These are phyloP conservation scores for Bombus waltoni DNA, from an alignment of 1,140 invertebrate species.

Conservation along the genomic window DNA sequence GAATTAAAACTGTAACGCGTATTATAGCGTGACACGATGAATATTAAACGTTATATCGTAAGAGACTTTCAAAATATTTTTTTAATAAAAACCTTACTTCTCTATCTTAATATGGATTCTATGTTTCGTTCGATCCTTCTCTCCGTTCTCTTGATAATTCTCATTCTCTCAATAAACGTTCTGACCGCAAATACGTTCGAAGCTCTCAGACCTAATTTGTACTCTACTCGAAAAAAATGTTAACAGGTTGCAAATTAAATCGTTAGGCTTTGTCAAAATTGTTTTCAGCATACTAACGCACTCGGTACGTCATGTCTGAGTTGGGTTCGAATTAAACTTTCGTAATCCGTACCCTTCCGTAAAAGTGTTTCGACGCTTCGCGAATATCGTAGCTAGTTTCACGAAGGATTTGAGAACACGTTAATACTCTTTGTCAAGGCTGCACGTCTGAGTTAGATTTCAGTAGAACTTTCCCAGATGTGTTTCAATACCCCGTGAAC, in stretches of 20 bases:
- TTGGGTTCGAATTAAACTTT: not conserved
- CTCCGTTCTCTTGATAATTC: too few relatives aligned
- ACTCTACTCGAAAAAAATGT: not conserved
- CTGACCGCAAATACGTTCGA: not conserved
- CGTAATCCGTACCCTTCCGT: not conserved
- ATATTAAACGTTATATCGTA: too few relatives aligned
- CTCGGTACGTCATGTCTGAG: not conserved
- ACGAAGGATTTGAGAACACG: constrained; percentile 10
- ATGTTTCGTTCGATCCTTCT: too few relatives aligned
- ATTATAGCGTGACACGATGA: too few relatives aligned
- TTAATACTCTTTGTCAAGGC: constrained; percentile 4
- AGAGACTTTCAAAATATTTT: too few relatives aligned
- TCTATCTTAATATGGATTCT: too few relatives aligned
- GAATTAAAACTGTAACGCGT: too few relatives aligned
- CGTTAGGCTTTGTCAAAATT: not conserved
- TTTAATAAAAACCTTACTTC: too few relatives aligned
- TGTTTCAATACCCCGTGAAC: not conserved
- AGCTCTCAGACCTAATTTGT: not conserved
- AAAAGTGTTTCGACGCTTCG: constrained; percentile 15
- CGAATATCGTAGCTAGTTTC: not conserved
- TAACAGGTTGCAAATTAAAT: not conserved
- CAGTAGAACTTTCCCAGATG: not conserved
- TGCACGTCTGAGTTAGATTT: not conserved
- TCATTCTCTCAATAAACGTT: not conserved
- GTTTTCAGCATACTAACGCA: not conserved